A percentile compares a stretch with the other conserved stretches of the same genome.
Conservation (phyloP, 2,113 vertebrate genomes). For the Rhegmatorhina hoffmannsi region DNA sequence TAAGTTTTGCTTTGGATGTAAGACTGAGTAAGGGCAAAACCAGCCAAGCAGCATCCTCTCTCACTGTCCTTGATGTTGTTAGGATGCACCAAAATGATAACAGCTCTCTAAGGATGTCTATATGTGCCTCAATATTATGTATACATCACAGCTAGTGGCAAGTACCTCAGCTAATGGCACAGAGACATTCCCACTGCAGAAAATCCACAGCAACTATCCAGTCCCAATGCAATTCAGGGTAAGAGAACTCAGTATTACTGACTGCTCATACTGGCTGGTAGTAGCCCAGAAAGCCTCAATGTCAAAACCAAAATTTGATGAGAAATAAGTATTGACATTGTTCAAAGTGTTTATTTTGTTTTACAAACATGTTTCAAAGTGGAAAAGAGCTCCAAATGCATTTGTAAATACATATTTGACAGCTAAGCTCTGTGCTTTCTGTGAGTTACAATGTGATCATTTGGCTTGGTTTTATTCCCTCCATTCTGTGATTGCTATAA, state of each 20-base stretch:
- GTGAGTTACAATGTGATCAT: not conserved
- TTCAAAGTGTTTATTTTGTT: not conserved
- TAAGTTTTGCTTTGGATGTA: not conserved
- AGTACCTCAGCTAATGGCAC: not conserved
- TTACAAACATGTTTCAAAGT: not conserved
- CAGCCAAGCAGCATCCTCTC: not conserved
- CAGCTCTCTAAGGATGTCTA: not conserved
- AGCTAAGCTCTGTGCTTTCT: not conserved
- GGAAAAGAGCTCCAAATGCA: not conserved
- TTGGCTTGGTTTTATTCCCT: not conserved
- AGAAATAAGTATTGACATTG: not conserved
- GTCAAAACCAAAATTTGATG: not conserved
- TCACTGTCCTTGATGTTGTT: not conserved
- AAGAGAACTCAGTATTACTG: not conserved
- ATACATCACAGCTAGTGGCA: not conserved
- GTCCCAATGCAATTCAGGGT: not conserved
- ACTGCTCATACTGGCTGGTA: not conserved
- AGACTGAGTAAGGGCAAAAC: not conserved
- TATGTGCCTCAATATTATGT: not conserved
- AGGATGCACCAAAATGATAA: not conserved
- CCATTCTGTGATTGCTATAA: not conserved
- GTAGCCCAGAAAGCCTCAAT: not conserved
- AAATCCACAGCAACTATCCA: not conserved
- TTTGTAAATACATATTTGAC: not conserved
- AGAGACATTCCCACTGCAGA: not conserved